These are phyloP conservation scores for Scomber colias DNA, from an alignment of 2,113 vertebrate genomes.

Conservation along the genomic window DNA sequence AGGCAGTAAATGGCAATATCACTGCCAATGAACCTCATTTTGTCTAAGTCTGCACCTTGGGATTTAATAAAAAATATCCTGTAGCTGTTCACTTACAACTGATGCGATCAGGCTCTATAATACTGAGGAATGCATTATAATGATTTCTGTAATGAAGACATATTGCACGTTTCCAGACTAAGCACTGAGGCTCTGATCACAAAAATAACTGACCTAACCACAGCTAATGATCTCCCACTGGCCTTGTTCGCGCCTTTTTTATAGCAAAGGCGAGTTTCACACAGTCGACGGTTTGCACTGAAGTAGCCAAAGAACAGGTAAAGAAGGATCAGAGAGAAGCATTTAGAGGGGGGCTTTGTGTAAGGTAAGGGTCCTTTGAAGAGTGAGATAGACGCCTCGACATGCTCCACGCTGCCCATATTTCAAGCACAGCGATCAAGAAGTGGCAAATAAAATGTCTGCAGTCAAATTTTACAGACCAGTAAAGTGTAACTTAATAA, in stretches of 20 bases:
- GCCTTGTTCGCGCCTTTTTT: constrained; percentile 52
- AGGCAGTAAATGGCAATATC: constrained; percentile 62
- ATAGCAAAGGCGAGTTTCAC: constrained; percentile 16
- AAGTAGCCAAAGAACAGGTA: constrained; percentile 26
- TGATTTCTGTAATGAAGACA: constrained; percentile 74
- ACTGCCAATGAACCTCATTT: constrained; percentile 57
- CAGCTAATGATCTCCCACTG: constrained; percentile 72
- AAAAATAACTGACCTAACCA: constrained; percentile 63
- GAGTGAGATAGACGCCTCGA: constrained; percentile 47
- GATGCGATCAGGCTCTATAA: constrained; percentile 27
- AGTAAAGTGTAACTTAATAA: constrained; percentile 83
- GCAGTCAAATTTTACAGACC: constrained; percentile 82
- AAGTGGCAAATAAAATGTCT: constrained; percentile 79
- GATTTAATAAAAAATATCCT: constrained; percentile 70
- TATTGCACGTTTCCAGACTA: constrained; percentile 56
- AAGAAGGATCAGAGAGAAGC: constrained; percentile 31
- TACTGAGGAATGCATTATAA: constrained; percentile 63
- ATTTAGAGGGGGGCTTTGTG: constrained; percentile 60
- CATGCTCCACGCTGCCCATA: constrained; percentile 50
- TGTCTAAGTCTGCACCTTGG: constrained; percentile 47
- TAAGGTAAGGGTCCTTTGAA: constrained; percentile 40
- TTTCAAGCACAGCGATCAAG: constrained; percentile 69
- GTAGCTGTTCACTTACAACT: constrained; percentile 51
- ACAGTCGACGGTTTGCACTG: constrained; percentile 51
- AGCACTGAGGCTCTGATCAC: constrained; percentile 52